Evolutionary conservation across 2,888 invertebrate genomes (phyloP).

Genomic region (Cotesia congregata): DNA sequence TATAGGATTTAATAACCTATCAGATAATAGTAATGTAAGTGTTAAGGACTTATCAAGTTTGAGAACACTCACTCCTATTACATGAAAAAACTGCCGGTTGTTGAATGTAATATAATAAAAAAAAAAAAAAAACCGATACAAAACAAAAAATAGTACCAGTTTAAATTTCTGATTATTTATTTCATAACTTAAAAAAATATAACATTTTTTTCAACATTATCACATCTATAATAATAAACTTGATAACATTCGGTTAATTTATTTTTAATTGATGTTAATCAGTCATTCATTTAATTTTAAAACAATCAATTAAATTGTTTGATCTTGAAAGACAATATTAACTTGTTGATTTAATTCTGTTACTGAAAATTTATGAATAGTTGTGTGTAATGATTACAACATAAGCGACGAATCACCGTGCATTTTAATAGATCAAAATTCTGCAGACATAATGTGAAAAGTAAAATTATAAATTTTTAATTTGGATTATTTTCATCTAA

Average conservation of each 20-base stretch:
- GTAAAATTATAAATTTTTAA: neutral
- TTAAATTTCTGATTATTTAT: neutral
- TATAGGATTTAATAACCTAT: neutral
- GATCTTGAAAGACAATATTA: neutral
- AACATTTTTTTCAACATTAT: neutral
- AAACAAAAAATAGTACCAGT: neutral
- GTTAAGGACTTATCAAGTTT: neutral
- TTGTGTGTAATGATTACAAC: no score
- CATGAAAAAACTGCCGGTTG: neutral
- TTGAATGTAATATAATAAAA: slow-evolving; percentile 3
- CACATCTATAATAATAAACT: no score
- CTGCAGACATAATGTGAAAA: neutral
- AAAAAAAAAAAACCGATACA: slow-evolving; percentile 5
- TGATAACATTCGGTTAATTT: no score
- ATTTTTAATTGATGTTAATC: neutral
- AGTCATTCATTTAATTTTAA: neutral
- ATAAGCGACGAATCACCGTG: no score
- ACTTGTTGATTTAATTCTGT: neutral
- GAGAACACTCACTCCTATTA: neutral
- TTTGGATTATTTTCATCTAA: no score
- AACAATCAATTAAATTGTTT: neutral
- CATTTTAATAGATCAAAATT: neutral
- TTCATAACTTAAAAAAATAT: neutral
- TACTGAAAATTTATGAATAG: no score
- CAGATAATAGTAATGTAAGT: slow-evolving; percentile 3